Base-by-base conservation (phyloP, 2,113 vertebrate genomes). In the Clarias magur region DNA sequence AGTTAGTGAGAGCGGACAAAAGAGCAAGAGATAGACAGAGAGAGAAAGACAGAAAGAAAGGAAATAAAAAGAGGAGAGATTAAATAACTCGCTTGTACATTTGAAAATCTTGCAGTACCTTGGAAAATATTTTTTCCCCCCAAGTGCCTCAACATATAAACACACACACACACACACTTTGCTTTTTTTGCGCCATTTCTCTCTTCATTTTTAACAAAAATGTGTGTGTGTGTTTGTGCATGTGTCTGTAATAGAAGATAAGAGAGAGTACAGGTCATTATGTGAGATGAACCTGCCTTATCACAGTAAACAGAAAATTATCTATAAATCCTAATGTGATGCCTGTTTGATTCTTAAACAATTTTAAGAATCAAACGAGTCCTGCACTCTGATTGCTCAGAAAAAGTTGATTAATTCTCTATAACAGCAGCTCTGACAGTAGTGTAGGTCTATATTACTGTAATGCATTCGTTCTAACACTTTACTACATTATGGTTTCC, bases 91-190 rank as follows among this genome's bases (percentile, higher is more conserved):
- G 63, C 82, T 62, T 57, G 38, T 59, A 80, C 81, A 75, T 82
- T 65, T 80, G 53, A 82, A 67, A 65, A 65, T 78, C 38, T 72
- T 76, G 11, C 34, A 42, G 25, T 75, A 68, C 4, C 75, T 81
- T 57, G 75, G 82, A 89, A 81, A 80, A 84, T 73, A n/a, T 70
- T 85, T 85, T 30, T 81, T 19, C 34, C 34, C 34, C 11, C 54
- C 17, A 59, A 53, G 15, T 70, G 67, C 67, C 68, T 70, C n/a
- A 21, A 9, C 82, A 25, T 54, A 72, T 27, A 73, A 27, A 84
- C 70, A 60, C 83, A 38, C 57, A 34, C 4, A 42, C 34, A 48
- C 79, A 75, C 6, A 23, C 59, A 68, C 3, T 42, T 54, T 57
- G 85, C 76, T 70, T 62, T 62, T 15, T 56, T 60, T 65, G 42